Evolutionary conservation across 2,888 invertebrate species (phyloP), one percentile per base, ranked within the genome.

Genomic region (Tanypteryx hageni): DNA sequence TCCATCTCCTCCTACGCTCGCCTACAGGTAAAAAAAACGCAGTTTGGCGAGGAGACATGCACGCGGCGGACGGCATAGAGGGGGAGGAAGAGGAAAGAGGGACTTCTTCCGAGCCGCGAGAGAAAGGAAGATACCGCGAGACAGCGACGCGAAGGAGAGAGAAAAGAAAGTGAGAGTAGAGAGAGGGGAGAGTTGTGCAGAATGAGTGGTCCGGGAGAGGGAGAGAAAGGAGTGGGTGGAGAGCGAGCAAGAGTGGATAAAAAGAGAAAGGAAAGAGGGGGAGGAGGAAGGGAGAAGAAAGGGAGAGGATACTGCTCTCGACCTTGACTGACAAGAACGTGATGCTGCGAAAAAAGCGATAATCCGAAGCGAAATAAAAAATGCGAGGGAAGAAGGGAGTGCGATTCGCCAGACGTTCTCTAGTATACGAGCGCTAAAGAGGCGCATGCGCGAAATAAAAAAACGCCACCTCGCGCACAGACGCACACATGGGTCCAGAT

Each of bases 311-410:
- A 57, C 57, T 83, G 83, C 83, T 83, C 83, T 89, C 89, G 89
- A 89, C 89, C 89, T 89, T 89, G 89, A 89, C 68, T 64, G 89
- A 89, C 89, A 44, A 89, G 64, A 89, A 64, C 89, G 89, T 64
- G 89, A 89, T 89, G 89, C 64, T 64, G 89, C 64, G 56, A 59
- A 64, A 58, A 89, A 68, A 64, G 61, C 61, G 86, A 31, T 76
- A 76, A 76, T 76, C 76, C 61, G 61, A 61, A 68, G 64, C 89
- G 64, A 89, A 89, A 64, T 64, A 89, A 61, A 44, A 44, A 89
- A 44, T 9, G 68, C 61, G 27, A 22, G 89, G 22, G 76, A 27
- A 76, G 31, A 64, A 61, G 22, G 85, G 85, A 44, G 44, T 44
- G 61, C 89, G 89, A 89, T 68, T n/a, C 68, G 64, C 89, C 86